phyloP scores from a whole-genome alignment of 2,797 vertebrate genomes.

The Allobates femoralis region DNA sequence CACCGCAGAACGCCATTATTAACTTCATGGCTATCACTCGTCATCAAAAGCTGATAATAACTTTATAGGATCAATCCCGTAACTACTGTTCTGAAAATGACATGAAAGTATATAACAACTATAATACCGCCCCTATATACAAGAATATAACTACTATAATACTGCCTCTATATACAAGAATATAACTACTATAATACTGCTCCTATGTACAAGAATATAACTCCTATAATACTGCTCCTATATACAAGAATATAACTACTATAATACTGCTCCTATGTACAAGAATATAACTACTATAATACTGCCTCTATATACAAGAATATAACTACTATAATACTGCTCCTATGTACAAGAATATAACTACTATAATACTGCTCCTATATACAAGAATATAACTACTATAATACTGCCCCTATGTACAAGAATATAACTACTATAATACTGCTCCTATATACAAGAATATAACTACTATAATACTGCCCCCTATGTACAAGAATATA shows the following conservation, averaged over 20 bases:
- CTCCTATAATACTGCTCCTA: neutral
- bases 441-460: neutral
- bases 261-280: neutral
- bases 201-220: slow-evolving; percentile 7
- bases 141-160: slow-evolving; percentile 1
- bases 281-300: slow-evolving; percentile 17
- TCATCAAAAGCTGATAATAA: neutral
- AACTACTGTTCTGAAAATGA: neutral
- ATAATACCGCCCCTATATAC: neutral
- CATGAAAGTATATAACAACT: neutral
- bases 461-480: slow-evolving; percentile 9
- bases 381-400: slow-evolving; percentile 2
- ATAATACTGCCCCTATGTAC: neutral
- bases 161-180: neutral
- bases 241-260: slow-evolving; percentile 8
- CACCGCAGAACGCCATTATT: neutral
- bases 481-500: neutral
- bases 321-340: slow-evolving; percentile 8
- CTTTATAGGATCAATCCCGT: neutral
- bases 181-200: slow-evolving; percentile 1
- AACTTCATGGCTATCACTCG: neutral
- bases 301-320: neutral
- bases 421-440: slow-evolving; percentile 6
- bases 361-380: slow-evolving; percentile 5
- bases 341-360: slow-evolving; percentile 7